These are phyloP conservation scores for Oscheius sp. DNA, from an alignment of 2,888 invertebrate species.

Conservation along the genomic window DNA sequence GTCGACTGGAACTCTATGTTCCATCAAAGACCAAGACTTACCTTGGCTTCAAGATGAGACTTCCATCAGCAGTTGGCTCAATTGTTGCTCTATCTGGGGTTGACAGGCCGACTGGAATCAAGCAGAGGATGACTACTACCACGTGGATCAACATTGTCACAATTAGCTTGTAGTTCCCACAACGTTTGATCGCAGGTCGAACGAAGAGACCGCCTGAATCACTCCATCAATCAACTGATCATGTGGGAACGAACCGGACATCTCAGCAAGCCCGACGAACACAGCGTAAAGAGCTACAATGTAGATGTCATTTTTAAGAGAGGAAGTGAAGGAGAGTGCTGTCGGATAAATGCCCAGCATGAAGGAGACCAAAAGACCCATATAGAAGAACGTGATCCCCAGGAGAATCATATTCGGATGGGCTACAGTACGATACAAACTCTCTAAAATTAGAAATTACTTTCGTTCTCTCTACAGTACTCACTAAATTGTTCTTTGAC, in stretches of 20 bases:
- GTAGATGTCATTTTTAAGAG: slow-evolving; percentile 40
- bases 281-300: slow-evolving; percentile 39
- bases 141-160: slow-evolving; percentile 39
- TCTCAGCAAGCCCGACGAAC: slow-evolving; percentile 36
- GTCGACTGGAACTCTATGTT: slow-evolving; percentile 28
- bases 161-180: slow-evolving; percentile 42
- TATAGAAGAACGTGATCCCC: slow-evolving; percentile 40
- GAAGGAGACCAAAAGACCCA: slow-evolving; percentile 47
- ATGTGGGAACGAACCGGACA: slow-evolving; percentile 33
- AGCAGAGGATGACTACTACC: slow-evolving; percentile 17
- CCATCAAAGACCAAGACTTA: not conserved
- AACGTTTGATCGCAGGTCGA: slow-evolving; percentile 35
- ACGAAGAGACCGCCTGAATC: slow-evolving; percentile 21
- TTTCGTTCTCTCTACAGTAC: not conserved
- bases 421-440: slow-evolving; percentile 32
- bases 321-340: slow-evolving; percentile 39
- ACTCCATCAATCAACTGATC: not conserved
- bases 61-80: slow-evolving; percentile 24
- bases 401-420: slow-evolving; percentile 39
- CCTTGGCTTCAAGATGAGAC: slow-evolving; percentile 5
- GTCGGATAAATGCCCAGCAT: slow-evolving; percentile 47
- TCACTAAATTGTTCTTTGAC: slow-evolving; percentile 17
- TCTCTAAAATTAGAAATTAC: slow-evolving; percentile 29
- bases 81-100: slow-evolving; percentile 43
- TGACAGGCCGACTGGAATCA: slow-evolving; percentile 32